These are phyloP conservation scores for Spea hammondii DNA, from an alignment of 2,797 vertebrate genomes.

Conservation along the genomic window DNA sequence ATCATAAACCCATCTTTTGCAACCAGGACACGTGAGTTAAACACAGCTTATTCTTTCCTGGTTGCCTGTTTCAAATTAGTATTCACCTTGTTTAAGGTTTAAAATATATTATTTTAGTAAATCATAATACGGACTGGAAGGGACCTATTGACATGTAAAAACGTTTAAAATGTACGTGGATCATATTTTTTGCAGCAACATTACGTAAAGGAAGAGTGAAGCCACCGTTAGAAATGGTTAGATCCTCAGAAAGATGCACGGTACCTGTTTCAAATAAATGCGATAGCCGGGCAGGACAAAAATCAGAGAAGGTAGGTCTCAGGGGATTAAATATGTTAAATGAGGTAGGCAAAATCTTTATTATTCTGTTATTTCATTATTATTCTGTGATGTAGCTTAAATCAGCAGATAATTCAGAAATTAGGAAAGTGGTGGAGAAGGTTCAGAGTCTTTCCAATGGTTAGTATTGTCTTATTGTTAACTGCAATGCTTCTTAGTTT, in stretches of 20 bases:
- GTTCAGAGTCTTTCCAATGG: slow-evolving; percentile 57
- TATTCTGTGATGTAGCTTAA: slow-evolving; percentile 61
- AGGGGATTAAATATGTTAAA: background rate
- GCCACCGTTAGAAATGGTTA: slow-evolving; percentile 71
- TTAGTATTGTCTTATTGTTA: slow-evolving; percentile 57
- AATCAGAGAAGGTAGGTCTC: slow-evolving; percentile 51
- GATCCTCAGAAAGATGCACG: slow-evolving; percentile 62
- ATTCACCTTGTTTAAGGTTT: no score
- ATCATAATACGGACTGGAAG: no score
- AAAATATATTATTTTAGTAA: no score
- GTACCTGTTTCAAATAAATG: background rate
- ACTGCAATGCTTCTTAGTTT: background rate
- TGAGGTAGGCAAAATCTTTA: background rate
- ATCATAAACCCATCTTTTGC: slow-evolving; percentile 62
- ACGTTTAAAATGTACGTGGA: background rate
- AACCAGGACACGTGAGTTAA: slow-evolving; percentile 69
- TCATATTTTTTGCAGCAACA: slow-evolving; percentile 61
- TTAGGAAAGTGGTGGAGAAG: slow-evolving; percentile 54
- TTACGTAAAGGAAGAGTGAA: slow-evolving; percentile 67
- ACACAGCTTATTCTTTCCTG: background rate
- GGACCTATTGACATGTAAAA: no score
- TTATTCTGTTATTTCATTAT: background rate
- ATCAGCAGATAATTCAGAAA: slow-evolving; percentile 58
- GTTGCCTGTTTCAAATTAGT: background rate
- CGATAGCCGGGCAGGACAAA: slow-evolving; percentile 28